phyloP scores from a whole-genome alignment of 2,113 vertebrate genomes.

The Chitala chitala region DNA sequence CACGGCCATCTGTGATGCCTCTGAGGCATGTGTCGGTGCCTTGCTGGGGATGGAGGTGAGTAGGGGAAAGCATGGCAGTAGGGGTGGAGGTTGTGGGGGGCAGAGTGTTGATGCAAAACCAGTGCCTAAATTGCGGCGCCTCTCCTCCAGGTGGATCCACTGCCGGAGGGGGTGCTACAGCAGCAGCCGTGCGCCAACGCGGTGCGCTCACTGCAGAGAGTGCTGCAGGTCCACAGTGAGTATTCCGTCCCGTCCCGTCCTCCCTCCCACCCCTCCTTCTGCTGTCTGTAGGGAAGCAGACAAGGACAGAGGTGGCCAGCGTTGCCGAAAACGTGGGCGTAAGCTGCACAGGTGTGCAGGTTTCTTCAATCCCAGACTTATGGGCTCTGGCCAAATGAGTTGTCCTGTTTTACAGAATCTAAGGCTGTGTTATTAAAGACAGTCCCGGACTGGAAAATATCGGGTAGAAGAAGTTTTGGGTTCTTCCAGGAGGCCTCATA shows the following conservation, averaged over 20 bases:
- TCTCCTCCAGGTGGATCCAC: conserved; percentile 65
- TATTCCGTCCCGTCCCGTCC: neutral
- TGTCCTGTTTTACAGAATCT: neutral
- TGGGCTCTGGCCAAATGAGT: neutral
- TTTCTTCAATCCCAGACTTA: neutral
- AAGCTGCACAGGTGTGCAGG: neutral
- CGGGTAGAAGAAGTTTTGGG: neutral
- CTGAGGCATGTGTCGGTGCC: conserved; percentile 83
- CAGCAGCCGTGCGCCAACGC: conserved; percentile 79
- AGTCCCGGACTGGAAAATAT: neutral
- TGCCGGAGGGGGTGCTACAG: conserved; percentile 74
- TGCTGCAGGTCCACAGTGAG: conserved; percentile 88
- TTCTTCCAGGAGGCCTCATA: neutral
- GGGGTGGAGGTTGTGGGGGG: no score
- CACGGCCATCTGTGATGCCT: conserved; percentile 90
- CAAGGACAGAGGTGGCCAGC: neutral
- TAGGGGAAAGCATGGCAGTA: neutral
- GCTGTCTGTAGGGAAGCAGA: no score
- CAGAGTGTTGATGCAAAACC: neutral
- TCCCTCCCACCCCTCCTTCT: neutral
- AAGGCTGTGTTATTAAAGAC: neutral
- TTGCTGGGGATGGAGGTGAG: conserved; percentile 83
- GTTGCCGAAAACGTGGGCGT: neutral
- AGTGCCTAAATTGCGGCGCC: neutral
- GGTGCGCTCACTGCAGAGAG: conserved; percentile 76